These are phyloP conservation scores for Leucoraja erinaceus DNA, from an alignment of 2,113 vertebrate genomes.

Conservation along the genomic window DNA sequence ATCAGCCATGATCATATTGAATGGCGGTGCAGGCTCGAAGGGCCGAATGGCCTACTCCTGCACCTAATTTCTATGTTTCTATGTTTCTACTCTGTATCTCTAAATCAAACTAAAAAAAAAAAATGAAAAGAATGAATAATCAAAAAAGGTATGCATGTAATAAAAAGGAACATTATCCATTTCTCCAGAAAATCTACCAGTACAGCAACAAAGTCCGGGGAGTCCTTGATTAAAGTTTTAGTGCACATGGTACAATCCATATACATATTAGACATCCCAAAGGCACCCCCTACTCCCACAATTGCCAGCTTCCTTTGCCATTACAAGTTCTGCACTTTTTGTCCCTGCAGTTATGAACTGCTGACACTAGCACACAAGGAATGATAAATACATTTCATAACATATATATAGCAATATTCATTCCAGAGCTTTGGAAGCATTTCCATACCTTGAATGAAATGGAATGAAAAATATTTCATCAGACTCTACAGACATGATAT, in stretches of 20 bases:
- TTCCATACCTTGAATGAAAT: not conserved
- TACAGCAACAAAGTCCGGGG: no score
- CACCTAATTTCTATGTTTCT: no score
- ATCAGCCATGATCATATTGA: no score
- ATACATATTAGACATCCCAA: not conserved
- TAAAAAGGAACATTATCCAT: no score
- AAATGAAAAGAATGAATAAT: no score
- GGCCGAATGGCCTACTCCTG: no score
- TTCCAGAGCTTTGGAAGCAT: not conserved
- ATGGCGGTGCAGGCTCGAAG: no score
- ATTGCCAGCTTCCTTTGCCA: not conserved
- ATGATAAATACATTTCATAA: not conserved
- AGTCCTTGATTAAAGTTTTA: no score
- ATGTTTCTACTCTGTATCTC: no score
- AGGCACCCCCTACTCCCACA: not conserved
- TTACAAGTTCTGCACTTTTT: not conserved
- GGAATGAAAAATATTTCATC: not conserved
- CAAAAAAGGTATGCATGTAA: no score
- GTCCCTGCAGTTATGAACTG: not conserved
- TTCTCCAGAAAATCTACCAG: no score
- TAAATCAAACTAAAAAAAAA: no score
- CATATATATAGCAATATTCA: constrained; percentile 14
- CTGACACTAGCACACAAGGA: not conserved
- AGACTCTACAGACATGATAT: not conserved
- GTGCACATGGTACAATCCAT: not conserved